Base-by-base conservation (phyloP, 2,888 invertebrate genomes). In the Nipponacmea schrenckii region DNA sequence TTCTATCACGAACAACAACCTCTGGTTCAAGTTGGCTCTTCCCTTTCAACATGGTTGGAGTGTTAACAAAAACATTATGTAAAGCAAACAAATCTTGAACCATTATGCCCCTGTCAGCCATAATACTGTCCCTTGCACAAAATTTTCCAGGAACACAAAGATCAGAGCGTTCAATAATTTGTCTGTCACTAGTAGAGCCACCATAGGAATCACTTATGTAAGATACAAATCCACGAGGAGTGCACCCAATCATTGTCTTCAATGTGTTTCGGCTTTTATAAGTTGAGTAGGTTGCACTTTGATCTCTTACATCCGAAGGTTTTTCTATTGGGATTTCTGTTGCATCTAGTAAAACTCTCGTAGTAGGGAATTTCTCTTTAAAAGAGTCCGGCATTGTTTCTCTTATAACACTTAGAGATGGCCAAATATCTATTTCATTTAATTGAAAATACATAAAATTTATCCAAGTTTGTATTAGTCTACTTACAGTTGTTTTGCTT, bases 41-140 rank as follows among this genome's bases (percentile, higher is more conserved):
- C 67, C 77, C 76, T 31, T 67, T 70, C 27, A 79, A 77, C n/a
- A n/a, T n/a, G n/a, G n/a, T n/a, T n/a, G n/a, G n/a, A n/a, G n/a
- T n/a, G n/a, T n/a, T n/a, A n/a, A 68, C 77, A 79, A n/a, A 1
- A 76, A 45, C 75, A 76, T 76, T 72, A n/a, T 73, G 63, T 12
- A 17, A 45, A n/a, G 77, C 79, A 74, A 79, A 76, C n/a, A 77
- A 62, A 62, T 79, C 79, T 64, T 79, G 79, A 17, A 73, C 68
- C 64, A 71, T 70, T 26, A 76, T 75, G 1, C 75, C 75, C 50
- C 72, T 77, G 62, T 76, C 72, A 15, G 74, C 70, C 75, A 76
- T 76, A 26, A 77, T 24, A 20, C 63, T 67, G 50, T 79, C 79
- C 48, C 63, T 45, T 24, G 15, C 27, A 20, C 64, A n/a, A 69